Evolutionary conservation across 2,113 vertebrate genomes (phyloP).

Genomic region (Tragulus kanchil): DNA sequence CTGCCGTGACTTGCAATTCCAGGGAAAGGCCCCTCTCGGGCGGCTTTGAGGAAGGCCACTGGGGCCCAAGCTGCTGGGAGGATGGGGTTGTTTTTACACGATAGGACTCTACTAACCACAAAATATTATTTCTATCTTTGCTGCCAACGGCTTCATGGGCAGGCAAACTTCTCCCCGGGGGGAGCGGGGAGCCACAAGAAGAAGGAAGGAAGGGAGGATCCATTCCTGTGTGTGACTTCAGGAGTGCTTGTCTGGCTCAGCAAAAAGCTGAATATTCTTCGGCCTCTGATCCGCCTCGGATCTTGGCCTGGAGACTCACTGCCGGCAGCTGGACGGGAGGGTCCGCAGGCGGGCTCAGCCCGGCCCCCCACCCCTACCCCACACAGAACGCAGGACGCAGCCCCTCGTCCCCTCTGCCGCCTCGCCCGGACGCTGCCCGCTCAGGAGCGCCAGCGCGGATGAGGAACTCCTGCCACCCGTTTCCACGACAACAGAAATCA

Average conservation of each 20-base stretch:
- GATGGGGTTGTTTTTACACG: not conserved
- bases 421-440: rapidly evolving
- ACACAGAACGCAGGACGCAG: rapidly evolving
- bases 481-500: slow-evolving; percentile 70
- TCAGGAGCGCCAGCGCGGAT: rapidly evolving
- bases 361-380: rapidly evolving
- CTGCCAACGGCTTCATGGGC: not conserved
- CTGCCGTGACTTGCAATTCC: slow-evolving; percentile 61
- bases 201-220: not conserved
- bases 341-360: rapidly evolving
- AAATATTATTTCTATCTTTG: not conserved
- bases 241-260: rapidly evolving
- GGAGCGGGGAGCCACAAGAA: rapidly evolving
- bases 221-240: not conserved
- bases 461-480: slow-evolving; percentile 15
- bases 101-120: slow-evolving; percentile 30
- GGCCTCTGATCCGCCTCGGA: rapidly evolving
- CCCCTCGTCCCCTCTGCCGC: rapidly evolving
- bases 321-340: rapidly evolving
- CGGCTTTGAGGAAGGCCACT: not conserved
- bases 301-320: rapidly evolving
- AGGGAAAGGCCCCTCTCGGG: not conserved
- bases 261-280: rapidly evolving
- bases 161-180: not conserved
- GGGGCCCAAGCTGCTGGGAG: rapidly evolving